These are phyloP conservation scores for Spongilla lacustris DNA, from an alignment of 37 sponge, comb jelly and placozoan species.

Conservation along the genomic window DNA sequence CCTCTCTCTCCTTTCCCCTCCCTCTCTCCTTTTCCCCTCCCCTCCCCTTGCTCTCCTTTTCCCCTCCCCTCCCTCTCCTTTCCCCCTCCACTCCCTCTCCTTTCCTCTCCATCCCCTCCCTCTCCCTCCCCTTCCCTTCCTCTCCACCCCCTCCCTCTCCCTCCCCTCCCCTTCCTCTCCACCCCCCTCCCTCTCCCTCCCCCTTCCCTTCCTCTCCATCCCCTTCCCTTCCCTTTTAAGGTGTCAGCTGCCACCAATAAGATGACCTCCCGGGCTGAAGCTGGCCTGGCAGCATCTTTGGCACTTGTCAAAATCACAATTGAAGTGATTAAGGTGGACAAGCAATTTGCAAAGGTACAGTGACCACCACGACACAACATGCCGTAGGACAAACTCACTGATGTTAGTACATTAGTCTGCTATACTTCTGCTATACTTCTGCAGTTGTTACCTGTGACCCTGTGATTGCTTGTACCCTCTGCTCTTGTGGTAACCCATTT, in stretches of 20 bases:
- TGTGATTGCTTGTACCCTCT: no score
- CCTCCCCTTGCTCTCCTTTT: background rate
- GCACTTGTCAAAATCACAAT: constrained; percentile 43
- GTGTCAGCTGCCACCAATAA: constrained; percentile 40
- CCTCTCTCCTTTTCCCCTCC: no score
- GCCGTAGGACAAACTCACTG: no score
- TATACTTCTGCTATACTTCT: no score
- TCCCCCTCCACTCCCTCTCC: background rate
- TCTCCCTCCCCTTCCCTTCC: background rate
- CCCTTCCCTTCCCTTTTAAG: background rate
- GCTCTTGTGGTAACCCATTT: background rate
- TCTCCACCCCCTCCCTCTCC: no score
- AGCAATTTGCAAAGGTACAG: constrained; percentile 3
- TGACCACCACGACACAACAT: no score
- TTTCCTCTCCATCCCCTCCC: background rate
- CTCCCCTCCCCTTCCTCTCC: background rate
- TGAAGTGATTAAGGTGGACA: constrained; percentile 1
- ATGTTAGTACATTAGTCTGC: no score
- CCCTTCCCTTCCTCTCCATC: background rate
- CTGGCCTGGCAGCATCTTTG: constrained; percentile 61
- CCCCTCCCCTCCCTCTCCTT: background rate
- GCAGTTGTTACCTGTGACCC: no score
- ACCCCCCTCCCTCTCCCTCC: background rate
- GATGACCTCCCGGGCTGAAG: constrained; percentile 56
- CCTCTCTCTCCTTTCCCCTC: background rate